phyloP scores from a whole-genome alignment of 1,140 invertebrate genomes.

The Conopomorpha cramerella region DNA sequence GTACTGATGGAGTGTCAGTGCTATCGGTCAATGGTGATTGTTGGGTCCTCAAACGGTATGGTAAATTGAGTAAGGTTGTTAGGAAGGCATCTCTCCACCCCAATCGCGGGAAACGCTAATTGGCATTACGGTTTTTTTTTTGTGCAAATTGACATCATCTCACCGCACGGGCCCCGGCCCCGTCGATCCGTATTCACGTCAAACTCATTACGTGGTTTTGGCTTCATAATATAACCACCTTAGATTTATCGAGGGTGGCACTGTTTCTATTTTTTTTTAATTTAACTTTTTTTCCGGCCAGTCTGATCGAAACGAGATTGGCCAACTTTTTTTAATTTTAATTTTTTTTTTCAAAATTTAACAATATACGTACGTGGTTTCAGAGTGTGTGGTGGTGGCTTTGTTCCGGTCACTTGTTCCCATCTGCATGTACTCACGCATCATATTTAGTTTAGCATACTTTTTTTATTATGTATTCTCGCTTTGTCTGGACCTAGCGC shows the following conservation, averaged over 20 bases:
- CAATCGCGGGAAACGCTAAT: conserved; percentile 2
- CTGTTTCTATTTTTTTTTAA: conserved; percentile 44
- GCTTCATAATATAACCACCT: no score
- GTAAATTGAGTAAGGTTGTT: no score
- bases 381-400: conserved; percentile 61
- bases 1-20: no score
- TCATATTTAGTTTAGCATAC: conserved; percentile 46
- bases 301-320: no score
- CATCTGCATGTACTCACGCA: conserved; percentile 53
- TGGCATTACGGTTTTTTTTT: neutral
- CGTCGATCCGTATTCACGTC: conserved; percentile 5
- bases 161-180: neutral
- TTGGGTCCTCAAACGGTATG: no score
- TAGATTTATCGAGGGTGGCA: no score
- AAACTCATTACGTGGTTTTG: conserved; percentile 55
- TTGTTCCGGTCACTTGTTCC: conserved; percentile 40
- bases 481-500: no score
- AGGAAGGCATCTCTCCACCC: conserved; percentile 5
- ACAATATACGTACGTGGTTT: conserved; percentile 36
- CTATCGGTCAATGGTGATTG: no score
- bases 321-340: no score
- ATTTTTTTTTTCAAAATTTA: conserved; percentile 51
- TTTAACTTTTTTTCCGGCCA: conserved; percentile 52
- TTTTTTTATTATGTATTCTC: no score
- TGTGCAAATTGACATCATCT: neutral